Conservation (phyloP, 1,140 invertebrate genomes). For the Bathynomus jamesi region DNA sequence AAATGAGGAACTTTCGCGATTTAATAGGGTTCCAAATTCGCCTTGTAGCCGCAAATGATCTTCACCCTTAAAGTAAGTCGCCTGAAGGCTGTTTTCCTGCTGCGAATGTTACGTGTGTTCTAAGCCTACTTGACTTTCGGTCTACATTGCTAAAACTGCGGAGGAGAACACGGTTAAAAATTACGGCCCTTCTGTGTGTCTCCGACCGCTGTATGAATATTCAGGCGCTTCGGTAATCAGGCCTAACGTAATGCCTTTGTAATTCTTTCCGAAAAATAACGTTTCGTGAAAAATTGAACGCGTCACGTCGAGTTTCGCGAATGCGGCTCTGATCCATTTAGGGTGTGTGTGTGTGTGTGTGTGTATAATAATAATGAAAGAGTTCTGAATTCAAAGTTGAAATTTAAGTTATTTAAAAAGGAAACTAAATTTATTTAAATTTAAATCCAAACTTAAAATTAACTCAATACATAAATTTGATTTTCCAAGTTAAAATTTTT, state of each 20-base stretch:
- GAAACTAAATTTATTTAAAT: no score
- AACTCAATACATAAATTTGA: no score
- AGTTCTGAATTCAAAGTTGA: no score
- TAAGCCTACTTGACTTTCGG: background rate
- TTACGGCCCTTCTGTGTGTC: background rate
- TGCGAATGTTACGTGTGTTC: background rate
- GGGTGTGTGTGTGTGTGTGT: no score
- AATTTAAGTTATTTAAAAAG: no score
- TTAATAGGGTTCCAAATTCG: background rate
- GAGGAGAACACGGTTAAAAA: background rate
- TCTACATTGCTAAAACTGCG: background rate
- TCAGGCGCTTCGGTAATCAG: background rate
- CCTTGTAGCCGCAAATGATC: background rate
- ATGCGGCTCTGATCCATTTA: background rate
- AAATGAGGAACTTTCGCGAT: background rate
- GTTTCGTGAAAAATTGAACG: background rate
- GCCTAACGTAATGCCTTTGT: background rate
- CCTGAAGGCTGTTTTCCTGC: background rate
- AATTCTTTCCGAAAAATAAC: background rate
- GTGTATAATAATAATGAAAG: no score
- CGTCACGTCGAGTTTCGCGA: background rate
- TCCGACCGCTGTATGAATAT: background rate
- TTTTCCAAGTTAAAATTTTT: no score
- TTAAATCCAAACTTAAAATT: no score
- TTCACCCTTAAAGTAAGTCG: background rate